These are phyloP conservation scores for Sterrhoptilus dennistouni DNA, from an alignment of 2,113 vertebrate genomes.

Conservation along the genomic window DNA sequence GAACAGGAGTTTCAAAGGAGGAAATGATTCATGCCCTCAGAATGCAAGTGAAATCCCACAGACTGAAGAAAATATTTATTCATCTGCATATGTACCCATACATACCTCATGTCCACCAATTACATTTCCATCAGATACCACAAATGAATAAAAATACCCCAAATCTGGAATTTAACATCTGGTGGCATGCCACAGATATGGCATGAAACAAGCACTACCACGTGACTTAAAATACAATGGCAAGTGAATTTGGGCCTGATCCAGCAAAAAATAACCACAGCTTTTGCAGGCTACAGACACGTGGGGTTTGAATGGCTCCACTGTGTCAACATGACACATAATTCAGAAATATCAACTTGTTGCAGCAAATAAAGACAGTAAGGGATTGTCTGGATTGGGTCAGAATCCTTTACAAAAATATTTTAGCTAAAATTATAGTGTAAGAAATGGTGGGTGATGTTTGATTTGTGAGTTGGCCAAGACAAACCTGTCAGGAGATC, in stretches of 20 bases:
- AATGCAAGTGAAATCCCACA: slow-evolving; percentile 39
- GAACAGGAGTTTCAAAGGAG: neutral
- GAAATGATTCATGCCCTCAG: slow-evolving; percentile 37
- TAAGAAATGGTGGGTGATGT: neutral
- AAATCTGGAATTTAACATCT: neutral
- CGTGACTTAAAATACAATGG: neutral
- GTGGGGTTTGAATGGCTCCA: neutral
- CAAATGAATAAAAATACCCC: neutral
- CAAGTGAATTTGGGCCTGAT: neutral
- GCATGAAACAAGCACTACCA: neutral
- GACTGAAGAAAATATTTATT: slow-evolving; percentile 1
- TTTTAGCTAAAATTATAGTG: neutral
- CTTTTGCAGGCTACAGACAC: neutral
- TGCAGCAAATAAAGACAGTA: neutral
- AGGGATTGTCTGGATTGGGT: neutral
- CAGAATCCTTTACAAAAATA: neutral
- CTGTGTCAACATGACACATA: neutral
- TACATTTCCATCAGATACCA: neutral
- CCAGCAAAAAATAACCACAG: neutral
- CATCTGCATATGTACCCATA: neutral
- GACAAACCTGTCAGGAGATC: neutral
- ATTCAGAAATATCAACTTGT: neutral
- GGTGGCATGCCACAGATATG: neutral
- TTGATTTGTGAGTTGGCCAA: neutral
- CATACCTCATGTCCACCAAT: neutral